Evolutionary conservation across 2,113 vertebrate genomes (phyloP), one percentile per base, ranked within the genome.

Genomic region (Vimba vimba): DNA sequence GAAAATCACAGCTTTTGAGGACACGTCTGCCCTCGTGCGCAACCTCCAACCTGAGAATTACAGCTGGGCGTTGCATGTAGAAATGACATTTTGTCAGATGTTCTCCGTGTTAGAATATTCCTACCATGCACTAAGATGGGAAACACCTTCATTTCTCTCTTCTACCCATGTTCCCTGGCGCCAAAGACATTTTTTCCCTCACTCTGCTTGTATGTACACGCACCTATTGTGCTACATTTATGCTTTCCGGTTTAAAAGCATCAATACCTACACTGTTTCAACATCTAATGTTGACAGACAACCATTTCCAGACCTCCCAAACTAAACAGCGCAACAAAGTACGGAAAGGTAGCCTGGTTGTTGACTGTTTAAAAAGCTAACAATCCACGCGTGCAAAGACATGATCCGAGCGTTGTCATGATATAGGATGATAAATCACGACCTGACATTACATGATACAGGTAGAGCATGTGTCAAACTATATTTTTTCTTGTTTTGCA

Each of bases 381-480:
- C 86, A 83, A 91, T 89, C 89, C 88, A 90, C 82, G 3, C 90
- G 43, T 92, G 89, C 80, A 85, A 88, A 89, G 85, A 91, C 92
- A 89, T 64, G 87, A 91, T 68, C 60, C 19, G 50, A 52, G 15
- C 50, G 13, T 74, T 45, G 69, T 74, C 50, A 69, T 55, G 82
- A 85, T 83, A 82, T 64, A 86, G 47, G 45, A 17, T 13, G 25
- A 85, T 66, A 82, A 88, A 87, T 89, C 80, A 80, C 45, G 23
- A 83, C 88, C 79, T 79, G 52, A 87, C 75, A 79, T 62, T 8
- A 79, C 89, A 82, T 79, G 57, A 87, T 76, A 75, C 43, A 79
- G 57, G 68, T 83, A 74, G 50, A 9, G 50, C 36, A 64, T 1
- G 64, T 68, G 68, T 88, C 81, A 86, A 74, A 79, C 82, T 71